Evolutionary conservation across 1,140 invertebrate genomes (phyloP).

Genomic region (Amyelois transitella): DNA sequence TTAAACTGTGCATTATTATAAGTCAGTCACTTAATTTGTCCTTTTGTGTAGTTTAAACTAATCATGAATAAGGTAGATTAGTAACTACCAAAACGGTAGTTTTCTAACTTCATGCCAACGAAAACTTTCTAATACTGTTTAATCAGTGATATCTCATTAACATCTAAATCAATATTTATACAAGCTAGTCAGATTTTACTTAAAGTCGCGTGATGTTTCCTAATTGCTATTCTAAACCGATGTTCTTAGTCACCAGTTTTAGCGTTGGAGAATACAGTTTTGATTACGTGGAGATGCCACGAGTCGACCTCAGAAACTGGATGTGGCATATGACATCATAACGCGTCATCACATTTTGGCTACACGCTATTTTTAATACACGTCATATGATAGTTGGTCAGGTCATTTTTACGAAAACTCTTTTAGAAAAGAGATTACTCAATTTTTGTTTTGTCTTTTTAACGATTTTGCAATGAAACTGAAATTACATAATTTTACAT

Average conservation of each 20-base stretch:
- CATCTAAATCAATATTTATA: neutral
- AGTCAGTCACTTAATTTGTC: no score
- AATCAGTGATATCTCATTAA: neutral
- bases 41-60: no score
- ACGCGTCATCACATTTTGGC: neutral
- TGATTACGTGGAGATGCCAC: slow-evolving; percentile 4
- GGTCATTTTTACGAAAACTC: no score
- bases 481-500: neutral
- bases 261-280: neutral
- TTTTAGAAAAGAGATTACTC: no score
- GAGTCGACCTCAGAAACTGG: neutral
- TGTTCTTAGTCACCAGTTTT: neutral
- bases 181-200: neutral
- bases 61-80: no score
- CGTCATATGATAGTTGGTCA: neutral
- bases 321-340: slow-evolving; percentile 20
- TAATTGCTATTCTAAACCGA: neutral
- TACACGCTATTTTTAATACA: slow-evolving; percentile 8
- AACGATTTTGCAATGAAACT: neutral
- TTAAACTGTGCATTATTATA: no score
- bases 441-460: neutral
- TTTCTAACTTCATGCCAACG: neutral
- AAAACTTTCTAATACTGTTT: neutral
- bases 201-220: neutral
- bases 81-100: neutral